These are phyloP conservation scores for Anniella stebbinsi DNA, from an alignment of 2,797 vertebrate genomes.

Conservation along the genomic window DNA sequence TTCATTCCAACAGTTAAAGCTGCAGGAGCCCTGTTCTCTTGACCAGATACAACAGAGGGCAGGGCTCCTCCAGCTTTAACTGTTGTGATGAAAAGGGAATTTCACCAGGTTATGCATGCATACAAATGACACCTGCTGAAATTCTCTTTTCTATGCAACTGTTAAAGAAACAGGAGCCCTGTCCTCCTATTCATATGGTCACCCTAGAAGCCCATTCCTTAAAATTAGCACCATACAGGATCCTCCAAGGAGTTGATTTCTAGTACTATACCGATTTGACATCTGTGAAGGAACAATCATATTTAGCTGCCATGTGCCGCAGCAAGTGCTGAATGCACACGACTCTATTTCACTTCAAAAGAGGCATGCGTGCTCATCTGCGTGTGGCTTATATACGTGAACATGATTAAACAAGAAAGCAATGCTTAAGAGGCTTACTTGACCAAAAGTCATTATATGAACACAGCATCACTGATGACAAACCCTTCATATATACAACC, in stretches of 20 bases:
- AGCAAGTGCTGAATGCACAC: not conserved
- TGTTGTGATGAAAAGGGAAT: no score
- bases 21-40: no score
- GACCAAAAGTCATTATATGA: not conserved
- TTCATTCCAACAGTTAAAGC: no score
- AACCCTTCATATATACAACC: not conserved
- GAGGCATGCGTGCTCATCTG: not conserved
- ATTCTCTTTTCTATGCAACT: no score
- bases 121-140: no score
- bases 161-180: no score
- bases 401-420: not conserved
- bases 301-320: not conserved
- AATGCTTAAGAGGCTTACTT: not conserved
- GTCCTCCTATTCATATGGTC: no score
- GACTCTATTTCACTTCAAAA: not conserved
- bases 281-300: not conserved
- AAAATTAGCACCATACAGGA: not conserved
- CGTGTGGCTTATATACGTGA: not conserved
- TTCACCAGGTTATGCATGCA: no score
- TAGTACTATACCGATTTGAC: not conserved
- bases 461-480: not conserved
- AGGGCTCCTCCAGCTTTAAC: no score
- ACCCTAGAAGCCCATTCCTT: not conserved
- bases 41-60: no score
- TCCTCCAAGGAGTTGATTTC: not conserved